phyloP scores from a whole-genome alignment of 2,888 invertebrate genomes.

The Pseudococcus viburni region DNA sequence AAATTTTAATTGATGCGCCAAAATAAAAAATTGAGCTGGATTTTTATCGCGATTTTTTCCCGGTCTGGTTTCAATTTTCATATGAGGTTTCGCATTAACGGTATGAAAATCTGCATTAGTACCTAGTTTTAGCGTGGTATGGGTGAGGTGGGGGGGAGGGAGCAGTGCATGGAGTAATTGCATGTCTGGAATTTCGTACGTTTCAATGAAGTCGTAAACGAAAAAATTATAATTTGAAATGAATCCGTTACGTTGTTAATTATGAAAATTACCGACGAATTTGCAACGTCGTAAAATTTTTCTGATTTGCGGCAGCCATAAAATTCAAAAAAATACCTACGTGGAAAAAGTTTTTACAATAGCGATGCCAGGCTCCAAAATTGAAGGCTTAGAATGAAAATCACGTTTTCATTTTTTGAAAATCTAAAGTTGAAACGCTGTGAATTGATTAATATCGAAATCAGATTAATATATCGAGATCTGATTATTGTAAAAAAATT shows the following conservation, averaged over 20 bases:
- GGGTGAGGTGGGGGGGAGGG: background rate
- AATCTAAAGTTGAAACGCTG: too few species aligned
- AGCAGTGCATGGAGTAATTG: background rate
- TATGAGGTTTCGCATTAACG: background rate
- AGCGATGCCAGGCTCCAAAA: too few species aligned
- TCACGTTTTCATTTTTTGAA: too few species aligned
- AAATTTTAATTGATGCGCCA: background rate
- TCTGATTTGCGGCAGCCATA: background rate
- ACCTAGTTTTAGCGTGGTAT: background rate
- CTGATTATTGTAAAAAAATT: too few species aligned
- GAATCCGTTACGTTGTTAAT: too few species aligned
- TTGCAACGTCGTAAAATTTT: background rate
- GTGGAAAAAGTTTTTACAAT: too few species aligned
- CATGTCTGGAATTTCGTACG: background rate
- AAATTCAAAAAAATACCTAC: background rate
- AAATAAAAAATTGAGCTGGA: background rate
- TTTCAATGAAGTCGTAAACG: background rate
- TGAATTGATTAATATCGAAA: too few species aligned
- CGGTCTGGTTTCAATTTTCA: constrained; percentile 6
- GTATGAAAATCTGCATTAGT: background rate
- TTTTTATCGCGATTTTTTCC: constrained; percentile 3
- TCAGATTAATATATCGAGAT: too few species aligned
- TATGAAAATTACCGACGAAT: background rate
- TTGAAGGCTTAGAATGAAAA: too few species aligned
- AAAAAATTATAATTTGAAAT: too few species aligned